phyloP scores from a whole-genome alignment of 2,888 invertebrate species.

The Oscheius myriophilus region DNA sequence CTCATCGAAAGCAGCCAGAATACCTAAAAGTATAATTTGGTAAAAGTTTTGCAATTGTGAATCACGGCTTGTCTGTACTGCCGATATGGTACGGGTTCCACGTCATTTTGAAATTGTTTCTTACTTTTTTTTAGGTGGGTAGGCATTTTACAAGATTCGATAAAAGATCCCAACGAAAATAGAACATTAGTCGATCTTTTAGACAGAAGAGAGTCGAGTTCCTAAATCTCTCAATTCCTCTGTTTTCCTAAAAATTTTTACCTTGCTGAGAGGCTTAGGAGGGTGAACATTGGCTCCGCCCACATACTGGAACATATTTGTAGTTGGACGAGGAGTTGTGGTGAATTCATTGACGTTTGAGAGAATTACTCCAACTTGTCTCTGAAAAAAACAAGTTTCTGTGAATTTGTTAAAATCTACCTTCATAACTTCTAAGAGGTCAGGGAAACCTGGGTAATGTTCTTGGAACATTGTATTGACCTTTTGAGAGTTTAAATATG shows the following conservation, averaged over 20 bases:
- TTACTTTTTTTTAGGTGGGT: not conserved
- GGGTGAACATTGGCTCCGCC: constrained; percentile 18
- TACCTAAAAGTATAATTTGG: constrained; percentile 1
- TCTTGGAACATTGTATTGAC: constrained; percentile 1
- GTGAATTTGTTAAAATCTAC: not conserved
- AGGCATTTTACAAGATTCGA: constrained; percentile 13
- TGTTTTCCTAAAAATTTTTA: not conserved
- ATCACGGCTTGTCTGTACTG: not conserved
- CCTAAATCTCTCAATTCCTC: constrained; percentile 1
- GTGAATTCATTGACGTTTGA: constrained; percentile 26
- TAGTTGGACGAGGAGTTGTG: constrained; percentile 14
- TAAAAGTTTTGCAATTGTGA: not conserved
- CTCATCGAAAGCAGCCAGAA: constrained; percentile 8
- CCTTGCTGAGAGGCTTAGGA: constrained; percentile 12
- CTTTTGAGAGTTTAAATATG: too few species aligned
- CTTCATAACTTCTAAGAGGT: constrained; percentile 7
- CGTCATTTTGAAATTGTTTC: not conserved
- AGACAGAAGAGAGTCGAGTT: not conserved
- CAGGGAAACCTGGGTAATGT: constrained; percentile 12
- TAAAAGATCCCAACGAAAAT: constrained; percentile 17
- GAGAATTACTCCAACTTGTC: constrained; percentile 13
- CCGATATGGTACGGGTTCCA: too few species aligned
- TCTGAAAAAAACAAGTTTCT: constrained; percentile 4
- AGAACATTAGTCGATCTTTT: constrained; percentile 7
- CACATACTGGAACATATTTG: constrained; percentile 26